Base-by-base conservation (phyloP, 2,888 invertebrate species). In the Apodemia zela region DNA sequence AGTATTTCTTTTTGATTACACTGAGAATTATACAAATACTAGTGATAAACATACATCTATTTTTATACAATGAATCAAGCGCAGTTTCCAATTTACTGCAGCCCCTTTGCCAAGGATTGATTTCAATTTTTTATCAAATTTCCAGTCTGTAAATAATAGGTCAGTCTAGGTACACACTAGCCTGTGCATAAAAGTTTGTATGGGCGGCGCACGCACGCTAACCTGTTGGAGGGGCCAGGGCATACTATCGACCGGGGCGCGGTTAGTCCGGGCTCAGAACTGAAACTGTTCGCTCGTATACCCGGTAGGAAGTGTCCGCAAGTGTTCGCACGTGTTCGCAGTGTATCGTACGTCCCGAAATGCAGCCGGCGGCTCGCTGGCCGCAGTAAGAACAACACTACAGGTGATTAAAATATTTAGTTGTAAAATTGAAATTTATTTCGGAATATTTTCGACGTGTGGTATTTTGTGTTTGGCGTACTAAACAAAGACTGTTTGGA, bases 181-280 rank as follows among this genome's bases (percentile, higher is more conserved):
- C 13, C 21, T 51, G 51, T 51, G 21, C 51, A 51, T 21, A 10
- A 51, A 11, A 51, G 51, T 51, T 51, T 51, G 21, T 51, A 51
- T 51, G 58, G 69, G 67, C 84, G 82, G 87, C 86, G 89, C 87
- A 85, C 87, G 87, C 87, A 87, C 70, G 67, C 73, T 80, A 83
- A 88, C 89, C 87, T 88, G 89, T 89, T 87, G 87, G 65, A 45
- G 61, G 69, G 64, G 65, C 15, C 25, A 65, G 60, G 65, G 63
- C 61, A 60, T 29, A 65, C 69, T 85, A 87, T 86, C 87, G 87
- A 86, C 84, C 84, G 76, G 77, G 75, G 77, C 76, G 76, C 69
- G 75, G 74, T 75, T 77, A 75, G 80, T 74, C 87, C 84, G 87
- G 85, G 82, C 77, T 74, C 80, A 74, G 71, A 74, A 69, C 69